phyloP scores from a whole-genome alignment of 1,140 invertebrate species.

The Micrasema longulum region DNA sequence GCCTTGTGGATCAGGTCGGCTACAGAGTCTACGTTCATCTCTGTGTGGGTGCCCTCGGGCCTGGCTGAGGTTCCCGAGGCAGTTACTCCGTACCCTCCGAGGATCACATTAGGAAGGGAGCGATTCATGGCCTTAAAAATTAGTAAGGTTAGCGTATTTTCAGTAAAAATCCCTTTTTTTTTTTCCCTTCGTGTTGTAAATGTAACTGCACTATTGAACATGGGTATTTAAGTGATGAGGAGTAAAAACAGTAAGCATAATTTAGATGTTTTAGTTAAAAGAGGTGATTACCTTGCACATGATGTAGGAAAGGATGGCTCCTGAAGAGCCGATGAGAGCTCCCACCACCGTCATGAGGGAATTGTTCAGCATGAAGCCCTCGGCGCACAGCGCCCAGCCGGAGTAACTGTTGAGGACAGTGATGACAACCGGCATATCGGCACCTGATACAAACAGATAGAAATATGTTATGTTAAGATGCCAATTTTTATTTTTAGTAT shows the following conservation, averaged over 20 bases:
- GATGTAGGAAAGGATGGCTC: conserved; percentile 93
- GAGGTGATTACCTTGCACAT: conserved; percentile 84
- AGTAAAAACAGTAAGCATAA: background rate
- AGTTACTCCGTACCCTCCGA: conserved; percentile 88
- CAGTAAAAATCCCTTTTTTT: no score
- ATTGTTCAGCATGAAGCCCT: conserved; percentile 95
- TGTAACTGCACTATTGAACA: no score
- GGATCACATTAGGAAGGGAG: conserved; percentile 88
- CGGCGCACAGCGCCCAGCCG: conserved; percentile 88
- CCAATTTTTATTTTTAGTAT: no score
- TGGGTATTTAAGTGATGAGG: conserved; percentile 4
- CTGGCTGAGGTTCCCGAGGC: conserved; percentile 77
- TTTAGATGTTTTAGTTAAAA: no score
- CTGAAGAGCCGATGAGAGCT: conserved; percentile 90
- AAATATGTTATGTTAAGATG: no score
- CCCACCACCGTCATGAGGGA: conserved; percentile 93
- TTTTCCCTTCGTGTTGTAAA: no score
- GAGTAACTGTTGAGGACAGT: conserved; percentile 90
- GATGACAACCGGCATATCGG: conserved; percentile 95
- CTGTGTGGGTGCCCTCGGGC: conserved; percentile 86
- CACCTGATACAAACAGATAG: no score
- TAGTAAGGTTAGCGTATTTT: no score
- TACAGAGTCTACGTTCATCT: conserved; percentile 81
- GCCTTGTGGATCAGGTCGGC: conserved; percentile 83
- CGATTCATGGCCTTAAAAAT: conserved; percentile 88